A percentile compares a stretch with the other conserved stretches of the same genome.
Evolutionary conservation across 2,113 vertebrate species (phyloP).

Genomic region (Galbula dea): DNA sequence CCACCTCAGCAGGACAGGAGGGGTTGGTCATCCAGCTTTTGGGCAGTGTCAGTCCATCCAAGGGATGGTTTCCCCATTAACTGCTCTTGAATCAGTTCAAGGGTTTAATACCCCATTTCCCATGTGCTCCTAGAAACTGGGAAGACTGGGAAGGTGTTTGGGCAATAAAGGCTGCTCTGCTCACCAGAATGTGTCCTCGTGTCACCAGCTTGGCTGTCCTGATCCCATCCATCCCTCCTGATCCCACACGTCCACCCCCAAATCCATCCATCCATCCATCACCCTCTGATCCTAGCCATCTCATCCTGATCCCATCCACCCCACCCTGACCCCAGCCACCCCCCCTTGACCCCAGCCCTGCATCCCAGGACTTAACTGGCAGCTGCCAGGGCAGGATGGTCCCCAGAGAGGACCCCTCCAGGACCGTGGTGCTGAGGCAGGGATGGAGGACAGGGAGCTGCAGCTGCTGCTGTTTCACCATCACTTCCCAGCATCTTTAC

Average conservation of each 20-base stretch:
- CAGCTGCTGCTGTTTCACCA: neutral
- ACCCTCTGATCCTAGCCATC: neutral
- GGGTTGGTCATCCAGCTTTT: neutral
- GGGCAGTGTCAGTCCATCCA: neutral
- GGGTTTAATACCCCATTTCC: accelerated
- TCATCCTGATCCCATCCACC: neutral
- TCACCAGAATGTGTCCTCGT: accelerated
- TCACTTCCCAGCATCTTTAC: neutral
- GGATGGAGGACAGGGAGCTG: neutral
- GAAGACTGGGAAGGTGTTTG: neutral
- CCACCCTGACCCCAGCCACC: accelerated
- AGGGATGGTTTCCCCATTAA: neutral
- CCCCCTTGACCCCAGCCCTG: neutral
- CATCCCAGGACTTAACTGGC: neutral
- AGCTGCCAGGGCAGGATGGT: neutral
- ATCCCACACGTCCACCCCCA: no score
- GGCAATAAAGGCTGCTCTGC: neutral
- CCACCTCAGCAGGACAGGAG: neutral
- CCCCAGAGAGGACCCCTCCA: neutral
- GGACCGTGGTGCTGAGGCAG: neutral
- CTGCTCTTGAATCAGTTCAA: neutral
- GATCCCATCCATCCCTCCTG: no score
- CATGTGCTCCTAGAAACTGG: neutral
- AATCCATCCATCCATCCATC: neutral
- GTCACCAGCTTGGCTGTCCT: neutral